phyloP scores from a whole-genome alignment of 2,888 invertebrate species.

The Lasioglossum zephyrum region DNA sequence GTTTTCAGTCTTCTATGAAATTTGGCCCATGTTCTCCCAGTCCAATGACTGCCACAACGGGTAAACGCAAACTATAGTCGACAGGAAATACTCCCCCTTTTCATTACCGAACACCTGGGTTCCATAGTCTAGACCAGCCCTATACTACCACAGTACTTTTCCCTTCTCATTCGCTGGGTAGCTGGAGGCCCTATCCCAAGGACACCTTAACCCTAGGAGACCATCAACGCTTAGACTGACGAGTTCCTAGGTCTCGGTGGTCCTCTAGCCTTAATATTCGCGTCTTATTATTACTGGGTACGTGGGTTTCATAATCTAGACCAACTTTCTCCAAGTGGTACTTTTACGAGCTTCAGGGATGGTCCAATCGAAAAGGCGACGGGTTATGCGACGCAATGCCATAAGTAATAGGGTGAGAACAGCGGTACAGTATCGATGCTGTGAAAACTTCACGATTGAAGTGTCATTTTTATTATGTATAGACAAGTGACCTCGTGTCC shows the following conservation, averaged over 20 bases:
- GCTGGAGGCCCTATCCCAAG: not conserved
- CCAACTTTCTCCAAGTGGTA: not conserved
- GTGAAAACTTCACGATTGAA: not conserved
- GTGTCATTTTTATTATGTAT: not conserved
- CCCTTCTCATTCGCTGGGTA: slow-evolving; percentile 1
- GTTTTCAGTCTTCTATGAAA: not conserved
- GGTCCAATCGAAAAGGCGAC: not conserved
- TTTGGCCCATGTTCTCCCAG: not conserved
- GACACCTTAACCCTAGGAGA: not conserved
- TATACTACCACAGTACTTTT: not conserved
- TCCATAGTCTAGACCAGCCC: slow-evolving; percentile 7
- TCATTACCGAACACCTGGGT: slow-evolving; percentile 5
- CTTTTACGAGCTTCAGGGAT: not conserved
- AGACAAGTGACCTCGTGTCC: not conserved
- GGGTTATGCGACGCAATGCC: not conserved
- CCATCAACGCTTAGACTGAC: not conserved
- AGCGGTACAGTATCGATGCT: not conserved
- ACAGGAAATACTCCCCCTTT: slow-evolving; percentile 9
- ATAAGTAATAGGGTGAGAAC: not conserved
- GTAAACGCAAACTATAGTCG: slow-evolving; percentile 6
- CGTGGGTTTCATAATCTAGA: not conserved
- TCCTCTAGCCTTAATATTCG: slow-evolving; percentile 3
- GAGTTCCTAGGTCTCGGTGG: not conserved
- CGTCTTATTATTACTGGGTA: slow-evolving; percentile 3
- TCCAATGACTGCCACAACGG: not conserved